A percentile compares a stretch with the other conserved stretches of the same genome.
phyloP scores from a whole-genome alignment of 2,888 invertebrate genomes.

The Doris montereyensis region DNA sequence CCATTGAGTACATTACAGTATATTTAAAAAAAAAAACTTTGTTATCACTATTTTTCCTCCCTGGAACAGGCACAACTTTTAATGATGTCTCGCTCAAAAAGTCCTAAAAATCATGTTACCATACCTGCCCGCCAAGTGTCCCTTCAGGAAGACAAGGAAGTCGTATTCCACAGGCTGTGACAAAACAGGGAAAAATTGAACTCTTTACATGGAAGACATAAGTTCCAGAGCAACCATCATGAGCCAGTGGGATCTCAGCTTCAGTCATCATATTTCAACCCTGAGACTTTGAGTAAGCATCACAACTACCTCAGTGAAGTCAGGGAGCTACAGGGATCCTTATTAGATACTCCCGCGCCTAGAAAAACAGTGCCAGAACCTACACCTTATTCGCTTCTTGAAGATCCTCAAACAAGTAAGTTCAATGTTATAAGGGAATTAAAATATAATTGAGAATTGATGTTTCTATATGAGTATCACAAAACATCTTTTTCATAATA shows the following conservation, averaged over 20 bases:
- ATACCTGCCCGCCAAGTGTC: not conserved
- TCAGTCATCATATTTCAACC: constrained; percentile 18
- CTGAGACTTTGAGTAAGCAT: constrained; percentile 43
- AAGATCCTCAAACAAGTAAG: not conserved
- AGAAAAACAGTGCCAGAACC: constrained; percentile 62
- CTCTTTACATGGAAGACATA: too few species aligned
- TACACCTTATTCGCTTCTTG: constrained; percentile 43
- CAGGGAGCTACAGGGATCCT: constrained; percentile 52
- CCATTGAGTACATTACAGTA: too few species aligned
- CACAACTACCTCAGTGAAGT: constrained; percentile 47
- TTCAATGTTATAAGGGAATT: not conserved
- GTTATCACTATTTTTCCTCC: too few species aligned
- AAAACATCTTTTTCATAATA: too few species aligned
- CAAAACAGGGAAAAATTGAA: too few species aligned
- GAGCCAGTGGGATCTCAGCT: not conserved
- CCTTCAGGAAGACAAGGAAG: constrained; percentile 14
- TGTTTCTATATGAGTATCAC: not conserved
- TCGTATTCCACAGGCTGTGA: constrained; percentile 26
- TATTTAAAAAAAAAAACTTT: too few species aligned
- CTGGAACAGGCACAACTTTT: constrained; percentile 60
- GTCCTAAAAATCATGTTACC: not conserved
- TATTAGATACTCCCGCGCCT: constrained; percentile 66
- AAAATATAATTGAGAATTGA: not conserved
- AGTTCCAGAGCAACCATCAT: not conserved
- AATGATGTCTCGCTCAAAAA: constrained; percentile 50